These are phyloP conservation scores for Drosophila azteca DNA, from an alignment of 1,140 invertebrate species.

Conservation along the genomic window DNA sequence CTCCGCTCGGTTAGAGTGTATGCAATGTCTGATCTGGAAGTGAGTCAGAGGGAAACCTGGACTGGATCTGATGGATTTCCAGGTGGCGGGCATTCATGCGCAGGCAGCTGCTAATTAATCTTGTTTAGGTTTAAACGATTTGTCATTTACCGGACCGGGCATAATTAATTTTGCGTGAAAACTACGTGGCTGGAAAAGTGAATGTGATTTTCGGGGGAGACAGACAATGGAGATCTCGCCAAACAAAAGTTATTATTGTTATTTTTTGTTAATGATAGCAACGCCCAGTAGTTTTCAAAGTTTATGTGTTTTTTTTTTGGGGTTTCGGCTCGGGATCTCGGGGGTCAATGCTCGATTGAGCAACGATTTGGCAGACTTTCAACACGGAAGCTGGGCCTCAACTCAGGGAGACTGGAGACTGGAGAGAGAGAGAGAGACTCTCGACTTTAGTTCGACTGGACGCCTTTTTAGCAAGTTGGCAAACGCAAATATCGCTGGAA, in stretches of 20 bases:
- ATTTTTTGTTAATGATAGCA: conserved; percentile 72
- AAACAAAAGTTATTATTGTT: conserved; percentile 61
- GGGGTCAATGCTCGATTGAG: conserved; percentile 74
- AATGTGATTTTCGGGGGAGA: conserved; percentile 44
- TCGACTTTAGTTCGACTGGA: conserved; percentile 22
- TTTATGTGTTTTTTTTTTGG: conserved; percentile 19
- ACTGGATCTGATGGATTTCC: conserved; percentile 39
- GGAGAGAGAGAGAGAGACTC: conserved; percentile 30
- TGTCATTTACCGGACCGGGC: conserved; percentile 61
- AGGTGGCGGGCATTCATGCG: conserved; percentile 41
- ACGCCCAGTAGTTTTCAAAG: conserved; percentile 47
- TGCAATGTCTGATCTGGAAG: conserved; percentile 2
- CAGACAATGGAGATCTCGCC: conserved; percentile 64
- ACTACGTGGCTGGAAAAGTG: conserved; percentile 62
- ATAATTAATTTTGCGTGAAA: conserved; percentile 70
- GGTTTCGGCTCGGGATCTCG: conserved; percentile 7
- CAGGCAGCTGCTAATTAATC: conserved; percentile 67
- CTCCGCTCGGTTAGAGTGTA: neutral
- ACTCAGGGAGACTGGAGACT: conserved; percentile 13
- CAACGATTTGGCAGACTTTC: conserved; percentile 70
- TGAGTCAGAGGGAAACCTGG: conserved; percentile 39
- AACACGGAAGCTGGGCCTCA: conserved; percentile 61
- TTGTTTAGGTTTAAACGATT: conserved; percentile 69
- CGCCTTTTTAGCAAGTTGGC: conserved; percentile 42
- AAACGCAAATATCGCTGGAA: conserved; percentile 49